Conservation (phyloP, 2,888 invertebrate species). For the Mimumesa dahlbomi region DNA sequence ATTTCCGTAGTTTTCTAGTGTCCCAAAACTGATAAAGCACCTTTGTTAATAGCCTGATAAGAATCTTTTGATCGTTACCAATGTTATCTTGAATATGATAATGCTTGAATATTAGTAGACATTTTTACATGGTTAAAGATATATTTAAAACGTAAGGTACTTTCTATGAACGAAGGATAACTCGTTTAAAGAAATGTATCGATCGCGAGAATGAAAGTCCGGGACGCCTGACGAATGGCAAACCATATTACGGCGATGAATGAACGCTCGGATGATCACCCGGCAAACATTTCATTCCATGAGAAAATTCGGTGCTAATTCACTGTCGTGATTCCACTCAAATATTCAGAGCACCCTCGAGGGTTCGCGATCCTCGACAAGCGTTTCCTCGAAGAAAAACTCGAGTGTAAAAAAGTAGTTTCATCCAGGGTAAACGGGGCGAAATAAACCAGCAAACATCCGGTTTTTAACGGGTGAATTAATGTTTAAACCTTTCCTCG, state of each 20-base stretch:
- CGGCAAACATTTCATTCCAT: slow-evolving; percentile 6
- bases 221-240: slow-evolving; percentile 9
- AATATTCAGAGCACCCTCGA: slow-evolving; percentile 4
- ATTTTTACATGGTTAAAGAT: no score
- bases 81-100: no score
- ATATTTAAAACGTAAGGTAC: no score
- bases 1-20: slow-evolving; percentile 16
- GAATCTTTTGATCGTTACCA: no score
- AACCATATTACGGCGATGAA: slow-evolving; percentile 12
- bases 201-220: no score
- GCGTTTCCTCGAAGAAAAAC: slow-evolving; percentile 6
- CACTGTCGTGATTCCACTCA: neutral
- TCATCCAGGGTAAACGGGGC: neutral
- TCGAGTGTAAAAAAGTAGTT: neutral
- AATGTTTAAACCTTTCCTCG: no score
- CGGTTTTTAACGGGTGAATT: no score
- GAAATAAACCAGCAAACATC: no score
- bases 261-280: neutral
- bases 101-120: no score
- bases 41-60: no score
- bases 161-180: no score
- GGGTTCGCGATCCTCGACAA: neutral
- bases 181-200: no score
- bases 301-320: slow-evolving; percentile 14
- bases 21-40: neutral